These are phyloP conservation scores for Indicator indicator DNA, from an alignment of 2,113 vertebrate genomes.

Conservation along the genomic window DNA sequence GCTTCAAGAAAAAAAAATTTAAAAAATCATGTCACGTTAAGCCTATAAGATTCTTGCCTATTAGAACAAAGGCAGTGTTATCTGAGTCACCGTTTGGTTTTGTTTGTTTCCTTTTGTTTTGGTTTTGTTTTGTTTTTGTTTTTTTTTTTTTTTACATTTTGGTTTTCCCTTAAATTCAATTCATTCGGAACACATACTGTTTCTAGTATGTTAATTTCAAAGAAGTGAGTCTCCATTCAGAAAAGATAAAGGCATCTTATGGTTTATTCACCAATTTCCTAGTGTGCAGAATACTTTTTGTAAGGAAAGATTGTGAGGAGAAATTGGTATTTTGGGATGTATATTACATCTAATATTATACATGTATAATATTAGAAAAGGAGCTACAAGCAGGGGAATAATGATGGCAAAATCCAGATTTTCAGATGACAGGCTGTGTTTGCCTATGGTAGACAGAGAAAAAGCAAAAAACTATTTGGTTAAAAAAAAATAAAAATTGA, in stretches of 20 bases:
- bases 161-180: neutral
- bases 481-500: neutral
- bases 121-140: neutral
- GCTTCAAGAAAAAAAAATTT: neutral
- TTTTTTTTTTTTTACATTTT: neutral
- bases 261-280: neutral
- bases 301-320: neutral
- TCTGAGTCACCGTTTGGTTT: neutral
- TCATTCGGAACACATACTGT: neutral
- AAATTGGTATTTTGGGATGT: neutral
- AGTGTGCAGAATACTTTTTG: neutral
- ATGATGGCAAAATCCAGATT: neutral
- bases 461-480: neutral
- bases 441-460: neutral
- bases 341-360: neutral
- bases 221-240: neutral
- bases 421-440: neutral
- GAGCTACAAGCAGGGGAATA: neutral
- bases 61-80: neutral
- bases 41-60: neutral
- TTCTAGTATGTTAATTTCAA: neutral
- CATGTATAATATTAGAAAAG: neutral
- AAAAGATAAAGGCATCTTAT: neutral
- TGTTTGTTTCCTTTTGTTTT: neutral
- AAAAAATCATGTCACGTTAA: neutral